These are phyloP conservation scores for Temnothorax longispinosus DNA, from an alignment of 1,140 invertebrate species.

Conservation along the genomic window DNA sequence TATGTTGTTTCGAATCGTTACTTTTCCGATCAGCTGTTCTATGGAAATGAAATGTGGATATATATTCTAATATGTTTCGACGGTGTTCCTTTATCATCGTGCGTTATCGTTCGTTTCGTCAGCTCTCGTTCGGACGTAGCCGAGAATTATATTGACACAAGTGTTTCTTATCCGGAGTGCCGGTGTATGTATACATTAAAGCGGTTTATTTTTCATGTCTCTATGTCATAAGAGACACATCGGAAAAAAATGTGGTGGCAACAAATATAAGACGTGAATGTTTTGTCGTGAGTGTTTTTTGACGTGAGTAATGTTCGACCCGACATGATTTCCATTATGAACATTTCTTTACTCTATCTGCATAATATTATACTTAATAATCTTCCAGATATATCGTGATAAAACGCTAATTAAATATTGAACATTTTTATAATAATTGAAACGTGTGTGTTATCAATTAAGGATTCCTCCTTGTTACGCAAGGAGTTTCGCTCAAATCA, in stretches of 20 bases:
- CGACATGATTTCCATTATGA: neutral
- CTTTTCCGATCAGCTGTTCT: neutral
- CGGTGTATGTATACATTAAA: neutral
- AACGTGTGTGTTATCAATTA: neutral
- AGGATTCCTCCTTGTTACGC: neutral
- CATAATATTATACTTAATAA: neutral
- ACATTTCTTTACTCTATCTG: too few species aligned
- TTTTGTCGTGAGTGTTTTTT: neutral
- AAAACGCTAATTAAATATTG: neutral
- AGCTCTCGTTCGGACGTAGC: neutral
- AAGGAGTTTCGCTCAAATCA: neutral
- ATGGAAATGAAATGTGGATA: neutral
- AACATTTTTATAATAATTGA: neutral
- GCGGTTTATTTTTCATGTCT: conserved; percentile 43
- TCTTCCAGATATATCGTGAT: neutral
- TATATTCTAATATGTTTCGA: conserved; percentile 9
- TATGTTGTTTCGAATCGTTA: neutral
- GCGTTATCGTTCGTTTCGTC: neutral
- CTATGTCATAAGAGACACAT: neutral
- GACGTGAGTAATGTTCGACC: conserved; percentile 1
- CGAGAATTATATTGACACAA: conserved; percentile 63
- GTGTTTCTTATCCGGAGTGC: conserved; percentile 58
- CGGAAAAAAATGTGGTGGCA: conserved; percentile 20
- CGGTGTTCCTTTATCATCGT: neutral
- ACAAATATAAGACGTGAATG: neutral